Evolutionary conservation across 2,113 vertebrate genomes (phyloP).

Genomic region (Syrmaticus mikado): DNA sequence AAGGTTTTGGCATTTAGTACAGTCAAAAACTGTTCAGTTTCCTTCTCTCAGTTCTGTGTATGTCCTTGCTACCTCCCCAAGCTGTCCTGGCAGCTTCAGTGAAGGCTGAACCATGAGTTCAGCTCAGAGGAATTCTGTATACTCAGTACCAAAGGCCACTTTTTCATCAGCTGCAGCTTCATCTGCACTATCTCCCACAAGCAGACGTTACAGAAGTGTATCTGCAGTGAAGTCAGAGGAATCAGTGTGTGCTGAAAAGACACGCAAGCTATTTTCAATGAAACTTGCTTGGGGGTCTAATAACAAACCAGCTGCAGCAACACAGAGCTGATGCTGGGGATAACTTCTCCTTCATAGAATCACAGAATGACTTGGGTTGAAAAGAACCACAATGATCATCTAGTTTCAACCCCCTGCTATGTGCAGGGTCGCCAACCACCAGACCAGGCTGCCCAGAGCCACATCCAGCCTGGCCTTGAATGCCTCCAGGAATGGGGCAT

Average conservation of each 20-base stretch:
- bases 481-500: too few species aligned
- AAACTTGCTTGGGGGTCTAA: not conserved
- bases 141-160: not conserved
- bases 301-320: not conserved
- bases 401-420: too few species aligned
- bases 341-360: not conserved
- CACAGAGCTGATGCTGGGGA: accelerated
- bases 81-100: not conserved
- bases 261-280: not conserved
- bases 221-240: not conserved
- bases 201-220: not conserved
- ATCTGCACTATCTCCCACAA: not conserved
- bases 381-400: too few species aligned
- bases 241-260: not conserved
- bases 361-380: too few species aligned
- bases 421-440: too few species aligned
- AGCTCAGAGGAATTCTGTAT: not conserved
- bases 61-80: not conserved
- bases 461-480: too few species aligned
- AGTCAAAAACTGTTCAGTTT: not conserved
- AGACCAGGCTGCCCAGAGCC: too few species aligned
- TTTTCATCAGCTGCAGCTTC: not conserved
- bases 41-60: not conserved
- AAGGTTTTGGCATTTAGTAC: not conserved
- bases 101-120: not conserved